Base-by-base conservation (phyloP, 2,888 invertebrate genomes). In the Luperina nickerlii region DNA sequence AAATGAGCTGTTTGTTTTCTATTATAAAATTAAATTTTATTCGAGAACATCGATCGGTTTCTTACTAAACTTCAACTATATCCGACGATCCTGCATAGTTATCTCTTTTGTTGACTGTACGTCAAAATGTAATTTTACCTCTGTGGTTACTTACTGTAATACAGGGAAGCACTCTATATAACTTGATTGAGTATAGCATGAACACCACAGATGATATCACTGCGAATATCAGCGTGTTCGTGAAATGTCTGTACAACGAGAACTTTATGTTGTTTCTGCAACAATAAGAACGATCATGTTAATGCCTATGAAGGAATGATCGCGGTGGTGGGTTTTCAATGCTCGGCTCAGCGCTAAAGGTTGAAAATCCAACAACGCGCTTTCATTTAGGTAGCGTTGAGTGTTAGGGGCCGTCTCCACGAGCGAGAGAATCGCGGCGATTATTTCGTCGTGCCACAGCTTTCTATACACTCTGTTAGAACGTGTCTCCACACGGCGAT, bases 171-270 rank as follows among this genome's bases (percentile, higher is more conserved):
- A 98, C 97, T 91, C 97, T 97, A 93, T 99, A 98, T 60, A 98
- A 98, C 94, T 98, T 98, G 91, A 99, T 98, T 0, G 98, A 98
- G 97, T 99, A 99, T 73, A 99, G 94, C 99, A 99, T 99, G 95
- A 99, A 99, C 85, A 98, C 97, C 75, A 99, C 98, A 2, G 99
- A 99, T 24, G 99, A 98, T 90, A 99, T 97, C 70, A 99, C 99
- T 65, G 99, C 98, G 95, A 99, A 99, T 92, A 99, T 98, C 88
- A 99, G 97, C 18, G 99, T 99, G 96, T 99, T 99, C 79, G 99
- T 99, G 95, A 99, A 99, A 95, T 99, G 99, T 87, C 98, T 97
- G 95, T 99, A 99, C 79, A 99, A 97, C 8, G 98, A 97, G 78
- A 99, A 96, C 95, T 99, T 99, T 81, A 99, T 98, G 93, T 98